A percentile compares a stretch with the other conserved stretches of the same genome.
Conservation (phyloP, 2,797 vertebrate genomes). For the Odontamblyopus lacepedii region DNA sequence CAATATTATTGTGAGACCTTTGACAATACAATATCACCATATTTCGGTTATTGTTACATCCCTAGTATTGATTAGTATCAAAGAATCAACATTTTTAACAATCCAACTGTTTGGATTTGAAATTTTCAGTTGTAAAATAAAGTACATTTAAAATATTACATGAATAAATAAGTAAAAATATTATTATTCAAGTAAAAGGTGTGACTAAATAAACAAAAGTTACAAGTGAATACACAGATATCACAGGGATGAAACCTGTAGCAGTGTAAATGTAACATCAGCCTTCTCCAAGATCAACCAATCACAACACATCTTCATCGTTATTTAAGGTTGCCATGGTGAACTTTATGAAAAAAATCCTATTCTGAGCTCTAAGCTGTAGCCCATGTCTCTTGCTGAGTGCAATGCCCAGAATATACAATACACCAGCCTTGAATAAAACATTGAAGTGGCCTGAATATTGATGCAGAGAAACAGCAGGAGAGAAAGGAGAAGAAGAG, state of each 20-base stretch:
- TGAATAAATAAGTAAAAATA: too few relatives aligned
- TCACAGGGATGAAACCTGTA: background rate
- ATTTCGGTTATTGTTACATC: too few relatives aligned
- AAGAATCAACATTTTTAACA: too few relatives aligned
- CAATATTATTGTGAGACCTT: too few relatives aligned
- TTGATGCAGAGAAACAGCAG: constrained; percentile 49
- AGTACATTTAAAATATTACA: too few relatives aligned
- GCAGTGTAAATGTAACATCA: background rate
- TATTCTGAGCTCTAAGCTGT: constrained; percentile 15
- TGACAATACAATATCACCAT: too few relatives aligned
- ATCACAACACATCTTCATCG: background rate
- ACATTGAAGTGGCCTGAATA: constrained; percentile 68
- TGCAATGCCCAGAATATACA: constrained; percentile 61
- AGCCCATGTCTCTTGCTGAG: constrained; percentile 46
- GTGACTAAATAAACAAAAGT: too few relatives aligned
- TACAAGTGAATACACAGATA: too few relatives aligned
- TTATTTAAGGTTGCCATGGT: constrained; percentile 3
- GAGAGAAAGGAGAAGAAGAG: constrained; percentile 10
- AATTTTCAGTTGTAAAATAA: too few relatives aligned
- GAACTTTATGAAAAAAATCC: constrained; percentile 24
- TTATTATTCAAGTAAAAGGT: too few relatives aligned
- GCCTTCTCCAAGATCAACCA: background rate
- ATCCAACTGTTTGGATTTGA: too few relatives aligned
- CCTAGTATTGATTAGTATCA: too few relatives aligned
- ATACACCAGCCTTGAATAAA: constrained; percentile 67